Percentiles rank a stretch among this genome's conserved stretches.
Evolutionary conservation across 2,797 vertebrate genomes (phyloP).

Genomic region (Gorsachius magnificus): DNA sequence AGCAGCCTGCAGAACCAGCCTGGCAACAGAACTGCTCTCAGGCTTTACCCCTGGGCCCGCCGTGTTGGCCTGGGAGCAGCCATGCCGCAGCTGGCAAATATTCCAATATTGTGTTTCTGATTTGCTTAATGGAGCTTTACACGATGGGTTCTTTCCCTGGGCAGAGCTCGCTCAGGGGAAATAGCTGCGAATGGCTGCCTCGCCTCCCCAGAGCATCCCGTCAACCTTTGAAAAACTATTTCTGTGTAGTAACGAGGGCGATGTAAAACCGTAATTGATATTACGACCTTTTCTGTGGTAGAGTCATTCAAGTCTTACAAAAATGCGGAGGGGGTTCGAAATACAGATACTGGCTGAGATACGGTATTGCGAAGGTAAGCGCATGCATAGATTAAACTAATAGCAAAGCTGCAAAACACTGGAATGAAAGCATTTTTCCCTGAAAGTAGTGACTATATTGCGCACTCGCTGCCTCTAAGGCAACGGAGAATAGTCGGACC

Average conservation of each 20-base stretch:
- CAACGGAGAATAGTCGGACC: neutral
- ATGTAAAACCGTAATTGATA: neutral
- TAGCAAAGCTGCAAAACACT: neutral
- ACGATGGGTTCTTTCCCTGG: neutral
- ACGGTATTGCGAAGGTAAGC: neutral
- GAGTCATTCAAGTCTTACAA: neutral
- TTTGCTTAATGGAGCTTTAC: neutral
- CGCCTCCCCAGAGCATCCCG: neutral
- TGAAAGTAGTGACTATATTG: neutral
- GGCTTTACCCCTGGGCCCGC: neutral
- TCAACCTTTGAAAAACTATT: neutral
- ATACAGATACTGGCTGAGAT: neutral
- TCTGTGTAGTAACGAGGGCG: neutral
- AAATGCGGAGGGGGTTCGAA: neutral
- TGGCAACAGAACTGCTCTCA: neutral
- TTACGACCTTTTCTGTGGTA: neutral
- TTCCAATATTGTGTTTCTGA: neutral
- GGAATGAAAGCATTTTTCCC: neutral
- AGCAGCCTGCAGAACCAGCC: neutral
- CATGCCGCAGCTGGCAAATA: neutral
- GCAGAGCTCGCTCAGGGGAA: neutral
- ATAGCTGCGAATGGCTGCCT: neutral
- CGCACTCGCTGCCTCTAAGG: neutral
- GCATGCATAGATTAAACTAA: neutral
- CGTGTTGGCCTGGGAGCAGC: neutral